Conservation (phyloP, 1,140 invertebrate species). For the Solen grandis region DNA sequence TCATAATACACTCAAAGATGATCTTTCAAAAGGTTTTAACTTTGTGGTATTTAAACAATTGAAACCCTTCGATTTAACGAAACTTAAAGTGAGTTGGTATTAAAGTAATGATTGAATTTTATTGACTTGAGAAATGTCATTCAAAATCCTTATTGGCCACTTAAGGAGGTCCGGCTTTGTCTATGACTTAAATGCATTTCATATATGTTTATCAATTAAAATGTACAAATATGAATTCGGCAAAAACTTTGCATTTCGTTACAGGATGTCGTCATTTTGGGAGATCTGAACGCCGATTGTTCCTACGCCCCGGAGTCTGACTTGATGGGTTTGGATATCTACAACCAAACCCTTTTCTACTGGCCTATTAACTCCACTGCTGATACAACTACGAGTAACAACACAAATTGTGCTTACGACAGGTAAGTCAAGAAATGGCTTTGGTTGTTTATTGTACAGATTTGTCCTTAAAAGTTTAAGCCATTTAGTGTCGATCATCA, state of each 20-base stretch:
- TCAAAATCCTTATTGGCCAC: background rate
- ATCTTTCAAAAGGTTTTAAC: too few relatives aligned
- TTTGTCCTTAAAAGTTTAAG: too few relatives aligned
- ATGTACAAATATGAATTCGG: background rate
- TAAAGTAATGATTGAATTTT: too few relatives aligned
- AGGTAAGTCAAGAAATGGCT: slow-evolving; percentile 63
- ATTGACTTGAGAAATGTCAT: background rate
- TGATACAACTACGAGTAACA: slow-evolving; percentile 76
- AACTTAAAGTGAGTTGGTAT: too few relatives aligned
- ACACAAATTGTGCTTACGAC: slow-evolving; percentile 79
- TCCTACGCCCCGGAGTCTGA: slow-evolving; percentile 70
- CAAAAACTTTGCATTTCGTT: background rate
- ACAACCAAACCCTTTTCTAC: slow-evolving; percentile 57
- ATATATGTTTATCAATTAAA: background rate
- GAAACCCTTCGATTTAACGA: too few relatives aligned
- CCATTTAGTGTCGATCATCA: too few relatives aligned
- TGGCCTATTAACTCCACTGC: slow-evolving; percentile 76
- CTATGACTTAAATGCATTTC: background rate
- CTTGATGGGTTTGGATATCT: slow-evolving; percentile 63
- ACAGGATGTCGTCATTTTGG: slow-evolving; percentile 76
- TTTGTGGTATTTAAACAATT: too few relatives aligned
- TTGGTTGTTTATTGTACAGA: too few relatives aligned
- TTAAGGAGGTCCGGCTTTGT: background rate
- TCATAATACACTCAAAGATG: too few relatives aligned
- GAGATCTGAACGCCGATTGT: slow-evolving; percentile 80